Percentiles rank a stretch among this genome's conserved stretches.
Conservation (phyloP, 2,113 vertebrate genomes). For the Thomomys bottae region DNA sequence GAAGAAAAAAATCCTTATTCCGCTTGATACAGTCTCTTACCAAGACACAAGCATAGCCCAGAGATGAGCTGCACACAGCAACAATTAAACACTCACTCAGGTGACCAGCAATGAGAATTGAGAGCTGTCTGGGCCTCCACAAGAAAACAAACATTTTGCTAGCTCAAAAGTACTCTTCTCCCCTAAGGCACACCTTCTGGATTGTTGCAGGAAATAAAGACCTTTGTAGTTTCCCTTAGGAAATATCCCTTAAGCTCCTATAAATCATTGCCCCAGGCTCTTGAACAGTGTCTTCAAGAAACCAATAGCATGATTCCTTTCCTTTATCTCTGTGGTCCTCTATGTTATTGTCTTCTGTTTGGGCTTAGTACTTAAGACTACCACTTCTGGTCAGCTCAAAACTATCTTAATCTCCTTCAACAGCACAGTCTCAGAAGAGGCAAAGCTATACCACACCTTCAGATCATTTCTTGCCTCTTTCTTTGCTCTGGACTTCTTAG, state of each 20-base stretch:
- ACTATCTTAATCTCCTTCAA: neutral
- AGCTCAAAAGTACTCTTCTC: neutral
- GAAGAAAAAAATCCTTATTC: neutral
- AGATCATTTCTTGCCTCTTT: neutral
- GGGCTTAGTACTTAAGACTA: neutral
- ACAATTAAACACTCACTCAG: neutral
- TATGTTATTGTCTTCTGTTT: neutral
- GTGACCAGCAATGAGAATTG: neutral
- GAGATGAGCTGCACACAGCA: neutral
- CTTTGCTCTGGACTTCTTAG: constrained; percentile 4
- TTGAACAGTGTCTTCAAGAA: neutral
- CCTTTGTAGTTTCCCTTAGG: constrained; percentile 26
- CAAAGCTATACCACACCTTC: neutral
- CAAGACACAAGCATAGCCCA: neutral
- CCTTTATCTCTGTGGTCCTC: neutral
- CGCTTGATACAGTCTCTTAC: neutral
- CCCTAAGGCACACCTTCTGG: neutral
- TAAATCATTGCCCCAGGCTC: neutral
- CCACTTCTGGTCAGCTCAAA: neutral
- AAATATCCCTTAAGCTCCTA: neutral
- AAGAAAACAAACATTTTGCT: neutral
- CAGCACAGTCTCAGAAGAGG: neutral
- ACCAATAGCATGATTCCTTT: neutral
- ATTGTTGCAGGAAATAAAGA: neutral
- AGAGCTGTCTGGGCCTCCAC: neutral